phyloP scores from a whole-genome alignment of 2,888 invertebrate species.

The Gisinianus flammeolus region DNA sequence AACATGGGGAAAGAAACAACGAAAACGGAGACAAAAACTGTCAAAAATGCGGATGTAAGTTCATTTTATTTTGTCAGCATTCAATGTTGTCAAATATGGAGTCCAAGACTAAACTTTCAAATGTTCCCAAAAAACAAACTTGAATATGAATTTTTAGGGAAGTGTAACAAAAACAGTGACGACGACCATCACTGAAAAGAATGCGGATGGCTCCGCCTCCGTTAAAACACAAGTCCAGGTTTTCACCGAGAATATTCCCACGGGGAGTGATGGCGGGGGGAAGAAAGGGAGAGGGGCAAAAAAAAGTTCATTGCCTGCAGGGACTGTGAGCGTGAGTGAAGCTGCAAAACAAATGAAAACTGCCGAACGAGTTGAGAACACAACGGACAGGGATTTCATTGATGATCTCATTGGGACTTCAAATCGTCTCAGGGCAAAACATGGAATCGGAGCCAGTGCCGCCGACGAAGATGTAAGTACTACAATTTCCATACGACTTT shows the following conservation, averaged over 20 bases:
- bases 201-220: conserved; percentile 5
- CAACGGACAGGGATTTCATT: conserved; percentile 51
- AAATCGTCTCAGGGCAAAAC: conserved; percentile 60
- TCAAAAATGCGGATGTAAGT: conserved; percentile 19
- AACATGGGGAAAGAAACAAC: conserved; percentile 20
- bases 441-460: conserved; percentile 59
- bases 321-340: background rate
- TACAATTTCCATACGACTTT: too few relatives aligned
- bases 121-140: background rate
- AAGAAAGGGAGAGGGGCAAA: background rate
- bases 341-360: conserved; percentile 18
- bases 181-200: conserved; percentile 10
- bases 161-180: conserved; percentile 28
- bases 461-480: conserved; percentile 59
- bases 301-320: background rate
- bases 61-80: background rate
- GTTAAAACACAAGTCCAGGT: conserved; percentile 19
- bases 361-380: conserved; percentile 14
- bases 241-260: conserved; percentile 12
- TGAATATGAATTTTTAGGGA: conserved; percentile 9
- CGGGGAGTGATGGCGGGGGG: background rate
- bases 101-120: background rate
- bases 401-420: conserved; percentile 59
- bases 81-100: background rate
- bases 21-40: conserved; percentile 18